Conservation (phyloP, 2,113 vertebrate species). For the Calyptommatus sinebrachiatus region DNA sequence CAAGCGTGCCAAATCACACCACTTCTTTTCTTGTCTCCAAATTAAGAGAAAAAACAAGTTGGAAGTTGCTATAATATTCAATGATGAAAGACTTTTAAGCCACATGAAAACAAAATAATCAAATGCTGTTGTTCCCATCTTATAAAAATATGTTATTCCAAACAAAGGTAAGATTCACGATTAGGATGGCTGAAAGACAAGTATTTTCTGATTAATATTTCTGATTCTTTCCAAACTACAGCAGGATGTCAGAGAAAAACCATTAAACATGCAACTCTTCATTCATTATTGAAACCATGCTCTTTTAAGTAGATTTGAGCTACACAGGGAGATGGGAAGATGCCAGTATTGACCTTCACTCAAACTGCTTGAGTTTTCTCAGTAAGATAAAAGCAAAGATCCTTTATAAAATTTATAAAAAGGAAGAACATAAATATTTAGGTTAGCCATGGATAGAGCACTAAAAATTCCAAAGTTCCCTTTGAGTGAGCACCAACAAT, state of each 20-base stretch:
- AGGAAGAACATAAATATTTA: conserved; percentile 21
- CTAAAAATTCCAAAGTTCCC: not conserved
- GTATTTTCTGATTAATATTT: conserved; percentile 16
- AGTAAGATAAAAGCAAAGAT: conserved; percentile 1
- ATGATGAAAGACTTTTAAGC: not conserved
- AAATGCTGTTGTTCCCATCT: not conserved
- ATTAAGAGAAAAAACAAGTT: not conserved
- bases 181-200: not conserved
- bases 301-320: conserved; percentile 24
- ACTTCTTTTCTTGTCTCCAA: not conserved
- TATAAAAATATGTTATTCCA: not conserved
- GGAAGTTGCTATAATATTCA: not conserved
- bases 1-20: too few species aligned
- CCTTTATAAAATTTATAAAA: not conserved
- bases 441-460: not conserved
- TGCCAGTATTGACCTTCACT: conserved; percentile 13
- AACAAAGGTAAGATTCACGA: not conserved
- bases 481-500: not conserved
- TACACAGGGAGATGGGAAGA: not conserved
- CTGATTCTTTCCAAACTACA: conserved; percentile 7
- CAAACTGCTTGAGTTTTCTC: not conserved
- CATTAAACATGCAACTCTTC: conserved; percentile 18
- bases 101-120: not conserved
- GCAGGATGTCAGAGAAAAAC: conserved; percentile 5
- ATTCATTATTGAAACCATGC: not conserved